Conservation (phyloP, 2,888 invertebrate species). For the Nineta flava region DNA sequence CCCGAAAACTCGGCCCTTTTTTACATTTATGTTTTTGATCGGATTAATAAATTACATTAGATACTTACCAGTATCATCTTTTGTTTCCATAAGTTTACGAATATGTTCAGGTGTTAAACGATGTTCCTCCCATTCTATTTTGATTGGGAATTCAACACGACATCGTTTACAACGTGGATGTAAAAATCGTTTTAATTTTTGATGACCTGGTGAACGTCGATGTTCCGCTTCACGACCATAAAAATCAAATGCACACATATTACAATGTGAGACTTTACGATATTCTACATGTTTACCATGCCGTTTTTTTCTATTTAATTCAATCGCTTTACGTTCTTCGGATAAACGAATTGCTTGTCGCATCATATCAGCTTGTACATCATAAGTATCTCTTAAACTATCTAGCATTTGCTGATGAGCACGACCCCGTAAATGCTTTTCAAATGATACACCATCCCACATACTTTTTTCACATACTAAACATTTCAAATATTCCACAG, state of each 20-base stretch:
- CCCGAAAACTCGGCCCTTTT: too few relatives aligned
- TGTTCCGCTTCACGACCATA: constrained; percentile 65
- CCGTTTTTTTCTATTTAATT: constrained; percentile 53
- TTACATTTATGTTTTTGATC: too few relatives aligned
- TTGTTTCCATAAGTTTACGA: too few relatives aligned
- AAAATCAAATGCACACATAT: constrained; percentile 77
- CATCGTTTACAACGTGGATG: constrained; percentile 71
- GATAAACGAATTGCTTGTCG: constrained; percentile 66
- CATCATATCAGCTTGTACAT: constrained; percentile 58
- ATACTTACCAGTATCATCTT: too few relatives aligned
- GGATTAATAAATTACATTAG: too few relatives aligned
- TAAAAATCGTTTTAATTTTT: constrained; percentile 68
- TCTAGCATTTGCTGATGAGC: constrained; percentile 64
- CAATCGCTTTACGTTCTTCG: constrained; percentile 47
- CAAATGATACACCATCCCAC: constrained; percentile 65
- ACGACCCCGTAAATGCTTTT: constrained; percentile 58
- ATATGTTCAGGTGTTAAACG: constrained; percentile 54
- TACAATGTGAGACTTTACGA: constrained; percentile 47
- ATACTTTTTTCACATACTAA: constrained; percentile 71
- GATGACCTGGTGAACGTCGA: constrained; percentile 68
- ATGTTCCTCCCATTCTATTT: constrained; percentile 74
- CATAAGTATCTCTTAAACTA: constrained; percentile 58
- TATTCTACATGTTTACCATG: constrained; percentile 51
- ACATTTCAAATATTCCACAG: constrained; percentile 52
- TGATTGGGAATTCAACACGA: constrained; percentile 68